These are phyloP conservation scores for Tortrix viridana DNA, from an alignment of 2,888 invertebrate genomes.

Conservation along the genomic window DNA sequence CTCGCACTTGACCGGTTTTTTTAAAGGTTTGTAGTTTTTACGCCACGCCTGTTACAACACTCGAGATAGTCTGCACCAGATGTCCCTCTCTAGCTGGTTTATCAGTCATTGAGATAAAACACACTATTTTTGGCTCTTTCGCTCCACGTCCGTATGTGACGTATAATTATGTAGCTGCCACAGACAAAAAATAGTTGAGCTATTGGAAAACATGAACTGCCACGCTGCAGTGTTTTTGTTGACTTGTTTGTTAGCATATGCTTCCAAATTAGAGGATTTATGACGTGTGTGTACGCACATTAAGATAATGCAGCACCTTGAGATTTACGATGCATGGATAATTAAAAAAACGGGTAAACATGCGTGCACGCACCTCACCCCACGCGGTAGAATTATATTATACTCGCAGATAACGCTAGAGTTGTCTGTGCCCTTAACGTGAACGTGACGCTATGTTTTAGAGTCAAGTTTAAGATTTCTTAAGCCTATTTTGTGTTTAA, in stretches of 20 bases:
- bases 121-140: conserved; percentile 57
- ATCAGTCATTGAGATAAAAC: conserved; percentile 67
- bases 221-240: conserved; percentile 49
- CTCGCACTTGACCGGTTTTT: too few relatives aligned
- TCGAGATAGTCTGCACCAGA: conserved; percentile 66
- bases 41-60: conserved; percentile 53
- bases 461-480: too few relatives aligned
- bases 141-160: conserved; percentile 54
- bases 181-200: conserved; percentile 35
- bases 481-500: too few relatives aligned
- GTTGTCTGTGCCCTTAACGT: conserved; percentile 53
- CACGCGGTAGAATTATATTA: conserved; percentile 48
- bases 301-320: conserved; percentile 52
- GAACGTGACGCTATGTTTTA: conserved; percentile 3
- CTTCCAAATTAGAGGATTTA: conserved; percentile 53
- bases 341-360: conserved; percentile 59
- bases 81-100: conserved; percentile 55
- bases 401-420: conserved; percentile 46
- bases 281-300: conserved; percentile 51
- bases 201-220: conserved; percentile 39
- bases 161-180: conserved; percentile 51
- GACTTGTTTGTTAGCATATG: conserved; percentile 57
- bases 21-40: conserved; percentile 43
- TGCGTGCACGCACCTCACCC: conserved; percentile 49
- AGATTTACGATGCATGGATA: conserved; percentile 56